Conservation (phyloP, 2,113 vertebrate species). For the Otis tarda region DNA sequence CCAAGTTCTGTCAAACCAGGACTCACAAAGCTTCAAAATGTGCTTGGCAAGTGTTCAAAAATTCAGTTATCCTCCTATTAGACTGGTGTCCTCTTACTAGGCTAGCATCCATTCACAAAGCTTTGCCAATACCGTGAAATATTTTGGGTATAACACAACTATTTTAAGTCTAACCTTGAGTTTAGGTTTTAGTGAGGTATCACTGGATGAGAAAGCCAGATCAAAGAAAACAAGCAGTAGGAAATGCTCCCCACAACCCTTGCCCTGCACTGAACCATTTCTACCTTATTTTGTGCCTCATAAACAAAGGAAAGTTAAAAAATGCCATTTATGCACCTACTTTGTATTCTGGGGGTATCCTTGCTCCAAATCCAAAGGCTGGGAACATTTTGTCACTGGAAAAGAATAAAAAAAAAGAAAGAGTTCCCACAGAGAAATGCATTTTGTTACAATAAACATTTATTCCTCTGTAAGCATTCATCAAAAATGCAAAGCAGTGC, state of each 20-base stretch:
- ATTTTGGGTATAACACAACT: not conserved
- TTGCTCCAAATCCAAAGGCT: constrained; percentile 95
- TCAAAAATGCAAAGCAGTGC: not conserved
- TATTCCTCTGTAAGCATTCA: not conserved
- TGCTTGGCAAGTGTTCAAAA: not conserved
- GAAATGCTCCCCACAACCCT: not conserved
- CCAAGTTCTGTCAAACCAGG: not conserved
- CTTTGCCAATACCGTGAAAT: not conserved
- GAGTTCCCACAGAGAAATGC: not conserved
- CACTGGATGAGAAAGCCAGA: not conserved
- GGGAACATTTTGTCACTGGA: constrained; percentile 99
- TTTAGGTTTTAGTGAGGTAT: not conserved
- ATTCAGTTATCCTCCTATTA: not conserved
- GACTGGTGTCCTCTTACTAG: not conserved
- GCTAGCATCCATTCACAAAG: not conserved
- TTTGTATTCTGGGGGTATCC: constrained; percentile 95
- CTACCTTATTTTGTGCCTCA: not conserved
- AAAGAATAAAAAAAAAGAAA: constrained; percentile 37
- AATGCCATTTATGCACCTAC: constrained; percentile 72
- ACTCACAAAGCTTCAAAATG: not conserved
- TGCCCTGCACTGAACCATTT: not conserved
- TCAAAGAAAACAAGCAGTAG: not conserved
- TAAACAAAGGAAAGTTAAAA: constrained; percentile 10
- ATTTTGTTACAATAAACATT: not conserved
- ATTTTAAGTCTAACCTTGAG: not conserved